Base-by-base conservation (phyloP, 2,888 invertebrate species). In the Ecliptopera silaceata region DNA sequence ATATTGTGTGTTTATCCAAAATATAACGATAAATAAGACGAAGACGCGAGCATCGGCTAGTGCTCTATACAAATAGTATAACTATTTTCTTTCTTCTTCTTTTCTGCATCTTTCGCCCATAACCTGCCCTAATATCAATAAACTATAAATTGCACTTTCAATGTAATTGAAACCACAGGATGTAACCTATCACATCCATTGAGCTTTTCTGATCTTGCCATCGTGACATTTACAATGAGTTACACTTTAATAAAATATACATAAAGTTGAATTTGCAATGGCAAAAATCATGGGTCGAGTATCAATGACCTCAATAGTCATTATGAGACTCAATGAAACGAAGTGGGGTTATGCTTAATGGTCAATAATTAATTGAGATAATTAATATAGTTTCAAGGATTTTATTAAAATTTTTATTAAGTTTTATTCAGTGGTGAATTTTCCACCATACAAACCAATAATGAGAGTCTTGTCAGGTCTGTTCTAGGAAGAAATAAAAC, bases 161-260 rank as follows among this genome's bases (percentile, higher is more conserved):
- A 77, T 80, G 85, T 85, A 88, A 88, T 86, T 88, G 80, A 86
- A 82, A 77, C 85, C 77, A 78, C 88, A 88, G 88, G 88, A 88
- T 86, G 87, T 81, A 77, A 73, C 84, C 81, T 80, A 87, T 89
- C 82, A 81, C 75, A 77, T 72, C 73, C 82, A 84, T 84, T 85
- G 77, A 84, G 79, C 80, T 80, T 84, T 84, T 79, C 78, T 78
- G 77, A 74, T 75, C 75, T 74, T 74, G 64, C 68, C 61, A 69
- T 65, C 61, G 53, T 60, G 46, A 64, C 41, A 52, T 49, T 49
- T 55, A 59, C 55, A 42, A 59, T 50, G 59, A 43, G 57, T 47
- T 44, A 41, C 64, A 59, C 54, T 68, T 63, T 72, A 63, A 46
- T 65, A 71, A 63, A 12, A 53, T 17, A 39, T 44, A 4, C 32